phyloP scores from a whole-genome alignment of 2,113 vertebrate genomes.

The Heterochromis multidens region DNA sequence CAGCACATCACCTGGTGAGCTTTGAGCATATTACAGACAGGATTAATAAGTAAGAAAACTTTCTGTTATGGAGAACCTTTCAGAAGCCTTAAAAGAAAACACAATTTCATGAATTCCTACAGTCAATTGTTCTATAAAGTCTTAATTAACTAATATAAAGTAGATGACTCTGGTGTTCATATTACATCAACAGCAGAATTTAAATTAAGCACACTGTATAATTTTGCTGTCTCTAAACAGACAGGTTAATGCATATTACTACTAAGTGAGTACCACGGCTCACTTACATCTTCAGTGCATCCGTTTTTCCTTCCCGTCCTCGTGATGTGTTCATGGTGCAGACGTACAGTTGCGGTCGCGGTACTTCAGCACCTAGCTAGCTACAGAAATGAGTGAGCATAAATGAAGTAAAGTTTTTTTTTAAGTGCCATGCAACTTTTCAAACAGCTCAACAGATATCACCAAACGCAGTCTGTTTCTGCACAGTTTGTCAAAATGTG shows the following conservation, averaged over 20 bases:
- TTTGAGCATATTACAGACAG: neutral
- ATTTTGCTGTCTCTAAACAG: neutral
- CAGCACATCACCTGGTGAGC: conserved; percentile 32
- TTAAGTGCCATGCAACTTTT: neutral
- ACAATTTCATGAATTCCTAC: neutral
- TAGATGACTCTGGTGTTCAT: neutral
- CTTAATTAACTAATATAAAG: neutral
- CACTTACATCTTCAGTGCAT: neutral
- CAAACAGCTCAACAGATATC: neutral
- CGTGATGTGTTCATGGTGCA: neutral
- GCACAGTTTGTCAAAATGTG: neutral
- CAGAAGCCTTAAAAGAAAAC: neutral
- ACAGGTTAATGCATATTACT: neutral
- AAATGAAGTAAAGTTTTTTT: neutral
- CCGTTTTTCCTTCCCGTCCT: neutral
- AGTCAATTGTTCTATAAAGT: neutral
- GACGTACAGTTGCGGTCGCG: neutral
- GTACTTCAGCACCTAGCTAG: neutral
- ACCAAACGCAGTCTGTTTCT: neutral
- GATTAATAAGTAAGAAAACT: neutral
- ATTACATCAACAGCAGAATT: neutral
- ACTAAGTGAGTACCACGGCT: neutral
- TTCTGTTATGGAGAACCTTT: neutral
- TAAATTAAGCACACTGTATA: neutral
- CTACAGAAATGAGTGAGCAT: neutral